These are phyloP conservation scores for Darevskia nairensis DNA, from an alignment of 2,797 vertebrate species.

Conservation along the genomic window DNA sequence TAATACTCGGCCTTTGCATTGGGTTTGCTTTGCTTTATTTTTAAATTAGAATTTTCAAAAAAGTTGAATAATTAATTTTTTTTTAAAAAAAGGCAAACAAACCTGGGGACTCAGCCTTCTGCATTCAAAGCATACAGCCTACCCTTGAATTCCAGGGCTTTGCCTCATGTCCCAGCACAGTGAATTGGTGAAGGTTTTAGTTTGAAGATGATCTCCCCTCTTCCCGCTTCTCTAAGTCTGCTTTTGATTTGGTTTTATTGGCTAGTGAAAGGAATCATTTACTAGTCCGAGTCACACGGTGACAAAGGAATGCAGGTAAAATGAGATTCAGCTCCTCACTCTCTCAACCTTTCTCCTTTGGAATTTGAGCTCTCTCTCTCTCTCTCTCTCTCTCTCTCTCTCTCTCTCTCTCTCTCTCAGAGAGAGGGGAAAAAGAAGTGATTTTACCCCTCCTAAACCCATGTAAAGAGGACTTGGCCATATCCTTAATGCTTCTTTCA, in stretches of 20 bases:
- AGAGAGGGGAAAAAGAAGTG: conserved; percentile 71
- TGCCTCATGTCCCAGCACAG: conserved; percentile 12
- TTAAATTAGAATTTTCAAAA: no score
- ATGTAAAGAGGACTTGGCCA: conserved; percentile 64
- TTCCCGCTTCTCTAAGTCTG: conserved; percentile 66
- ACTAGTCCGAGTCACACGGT: conserved; percentile 72
- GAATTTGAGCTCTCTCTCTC: conserved; percentile 67
- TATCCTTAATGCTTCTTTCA: conserved; percentile 29
- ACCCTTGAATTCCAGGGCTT: background rate
- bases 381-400: background rate
- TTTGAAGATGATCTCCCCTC: conserved; percentile 50
- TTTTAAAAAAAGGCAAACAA: no score
- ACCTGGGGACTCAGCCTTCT: no score
- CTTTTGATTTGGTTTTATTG: conserved; percentile 80
- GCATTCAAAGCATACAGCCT: background rate
- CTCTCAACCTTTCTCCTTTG: conserved; percentile 69
- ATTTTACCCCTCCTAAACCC: conserved; percentile 29
- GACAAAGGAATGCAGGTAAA: conserved; percentile 80
- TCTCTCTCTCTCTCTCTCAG: background rate
- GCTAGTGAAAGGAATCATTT: conserved; percentile 80
- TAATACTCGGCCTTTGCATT: no score
- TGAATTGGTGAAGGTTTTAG: conserved; percentile 60
- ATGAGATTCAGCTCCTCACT: conserved; percentile 77
- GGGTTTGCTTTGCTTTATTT: no score
- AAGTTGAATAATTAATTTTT: no score